phyloP scores from a whole-genome alignment of 2,797 vertebrate species.

The Paguma larvata region DNA sequence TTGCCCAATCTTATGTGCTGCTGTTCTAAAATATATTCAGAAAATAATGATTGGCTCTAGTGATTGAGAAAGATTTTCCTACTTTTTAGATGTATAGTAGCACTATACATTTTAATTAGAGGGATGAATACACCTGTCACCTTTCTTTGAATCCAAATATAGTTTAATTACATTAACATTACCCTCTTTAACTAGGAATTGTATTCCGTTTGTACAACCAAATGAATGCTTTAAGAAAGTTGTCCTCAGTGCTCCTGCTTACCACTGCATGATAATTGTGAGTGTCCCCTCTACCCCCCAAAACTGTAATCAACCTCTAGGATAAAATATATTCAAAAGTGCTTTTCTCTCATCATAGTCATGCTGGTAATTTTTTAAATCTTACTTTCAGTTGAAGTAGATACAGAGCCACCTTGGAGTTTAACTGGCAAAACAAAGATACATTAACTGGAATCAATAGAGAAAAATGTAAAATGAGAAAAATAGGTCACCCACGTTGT shows the following conservation, averaged over 20 bases:
- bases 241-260: background rate
- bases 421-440: constrained; percentile 68
- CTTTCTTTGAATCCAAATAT: background rate
- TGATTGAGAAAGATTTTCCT: background rate
- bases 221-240: background rate
- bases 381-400: background rate
- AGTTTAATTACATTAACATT: background rate
- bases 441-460: constrained; percentile 68
- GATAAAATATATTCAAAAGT: constrained; percentile 11
- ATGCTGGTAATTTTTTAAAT: constrained; percentile 29
- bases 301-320: background rate
- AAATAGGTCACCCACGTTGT: constrained; percentile 68
- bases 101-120: background rate
- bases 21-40: background rate
- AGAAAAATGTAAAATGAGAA: constrained; percentile 71
- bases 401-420: constrained; percentile 1
- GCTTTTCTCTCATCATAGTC: background rate
- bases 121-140: background rate
- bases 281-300: background rate
- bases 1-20: background rate
- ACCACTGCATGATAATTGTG: background rate
- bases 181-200: background rate
- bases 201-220: background rate
- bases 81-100: background rate
- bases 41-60: background rate